A percentile compares a stretch with the other conserved stretches of the same genome.
These are phyloP conservation scores for Catonia carolina DNA, from an alignment of 2,888 invertebrate genomes.

Conservation along the genomic window DNA sequence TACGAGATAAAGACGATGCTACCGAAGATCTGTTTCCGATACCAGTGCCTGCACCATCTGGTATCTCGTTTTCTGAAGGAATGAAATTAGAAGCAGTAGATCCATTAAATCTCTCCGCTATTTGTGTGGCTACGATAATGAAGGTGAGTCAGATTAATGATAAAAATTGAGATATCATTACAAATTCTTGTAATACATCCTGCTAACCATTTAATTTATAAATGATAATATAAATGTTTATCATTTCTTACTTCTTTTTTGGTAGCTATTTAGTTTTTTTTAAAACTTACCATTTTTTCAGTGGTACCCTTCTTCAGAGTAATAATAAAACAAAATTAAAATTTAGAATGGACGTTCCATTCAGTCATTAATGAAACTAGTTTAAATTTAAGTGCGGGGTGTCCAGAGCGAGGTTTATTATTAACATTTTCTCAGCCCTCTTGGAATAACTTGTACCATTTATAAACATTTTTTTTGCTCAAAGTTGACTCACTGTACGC, in stretches of 20 bases:
- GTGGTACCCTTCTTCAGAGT: too few species aligned
- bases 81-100: conserved; percentile 98
- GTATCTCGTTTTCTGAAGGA: conserved; percentile 59
- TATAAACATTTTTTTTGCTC: too few species aligned
- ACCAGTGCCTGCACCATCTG: conserved; percentile 32
- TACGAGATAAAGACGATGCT: conserved; percentile 69
- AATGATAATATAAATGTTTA: neutral
- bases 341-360: too few species aligned
- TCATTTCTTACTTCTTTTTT: neutral
- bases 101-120: conserved; percentile 87
- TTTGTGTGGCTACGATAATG: conserved; percentile 94
- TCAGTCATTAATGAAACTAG: too few species aligned
- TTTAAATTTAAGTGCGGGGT: too few species aligned
- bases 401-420: too few species aligned
- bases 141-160: conserved; percentile 50
- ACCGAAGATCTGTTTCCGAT: conserved; percentile 68
- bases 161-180: neutral
- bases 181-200: too few species aligned
- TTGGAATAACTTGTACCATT: too few species aligned
- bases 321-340: too few species aligned
- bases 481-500: too few species aligned
- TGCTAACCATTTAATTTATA: neutral
- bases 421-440: too few species aligned
- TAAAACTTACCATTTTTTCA: neutral
- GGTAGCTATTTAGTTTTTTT: too few species aligned